These are phyloP conservation scores for Phyllotreta striolata DNA, from an alignment of 2,888 invertebrate genomes.

Conservation along the genomic window DNA sequence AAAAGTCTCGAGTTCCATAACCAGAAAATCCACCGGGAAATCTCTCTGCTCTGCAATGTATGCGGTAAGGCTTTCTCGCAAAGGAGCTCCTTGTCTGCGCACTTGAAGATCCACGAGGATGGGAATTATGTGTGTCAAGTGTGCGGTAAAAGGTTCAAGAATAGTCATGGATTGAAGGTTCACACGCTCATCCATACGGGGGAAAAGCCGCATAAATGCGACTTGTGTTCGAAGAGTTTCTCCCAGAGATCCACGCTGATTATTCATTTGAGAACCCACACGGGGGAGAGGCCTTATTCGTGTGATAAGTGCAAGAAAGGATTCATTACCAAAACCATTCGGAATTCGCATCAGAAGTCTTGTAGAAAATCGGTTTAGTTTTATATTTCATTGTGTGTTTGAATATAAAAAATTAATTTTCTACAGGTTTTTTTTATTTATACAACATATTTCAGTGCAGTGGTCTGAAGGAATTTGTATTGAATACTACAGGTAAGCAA, in stretches of 20 bases:
- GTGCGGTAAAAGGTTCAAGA: constrained; percentile 59
- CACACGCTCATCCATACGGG: constrained; percentile 50
- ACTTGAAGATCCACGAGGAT: constrained; percentile 64
- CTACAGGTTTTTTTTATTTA: too few species aligned
- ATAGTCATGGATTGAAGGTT: constrained; percentile 48
- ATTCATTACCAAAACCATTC: constrained; percentile 42
- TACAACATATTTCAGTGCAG: too few species aligned
- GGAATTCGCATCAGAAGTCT: constrained; percentile 38
- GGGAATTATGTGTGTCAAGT: constrained; percentile 64
- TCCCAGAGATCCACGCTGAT: constrained; percentile 43
- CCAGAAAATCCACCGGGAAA: constrained; percentile 41
- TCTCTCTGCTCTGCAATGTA: constrained; percentile 57
- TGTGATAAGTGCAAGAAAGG: constrained; percentile 53
- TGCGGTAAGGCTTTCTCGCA: constrained; percentile 57
- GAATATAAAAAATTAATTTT: too few species aligned
- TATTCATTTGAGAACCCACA: constrained; percentile 54
- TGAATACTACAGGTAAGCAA: too few species aligned
- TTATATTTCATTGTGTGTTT: too few species aligned
- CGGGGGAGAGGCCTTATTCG: constrained; percentile 52
- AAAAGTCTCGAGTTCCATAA: constrained; percentile 44
- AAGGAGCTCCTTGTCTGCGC: constrained; percentile 42
- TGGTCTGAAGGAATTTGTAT: too few species aligned
- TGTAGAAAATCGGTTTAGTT: constrained; percentile 27
- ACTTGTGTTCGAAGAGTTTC: constrained; percentile 52
- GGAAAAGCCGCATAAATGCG: constrained; percentile 48